These are phyloP conservation scores for Spodoptera exigua DNA, from an alignment of 2,888 invertebrate species.

Conservation along the genomic window DNA sequence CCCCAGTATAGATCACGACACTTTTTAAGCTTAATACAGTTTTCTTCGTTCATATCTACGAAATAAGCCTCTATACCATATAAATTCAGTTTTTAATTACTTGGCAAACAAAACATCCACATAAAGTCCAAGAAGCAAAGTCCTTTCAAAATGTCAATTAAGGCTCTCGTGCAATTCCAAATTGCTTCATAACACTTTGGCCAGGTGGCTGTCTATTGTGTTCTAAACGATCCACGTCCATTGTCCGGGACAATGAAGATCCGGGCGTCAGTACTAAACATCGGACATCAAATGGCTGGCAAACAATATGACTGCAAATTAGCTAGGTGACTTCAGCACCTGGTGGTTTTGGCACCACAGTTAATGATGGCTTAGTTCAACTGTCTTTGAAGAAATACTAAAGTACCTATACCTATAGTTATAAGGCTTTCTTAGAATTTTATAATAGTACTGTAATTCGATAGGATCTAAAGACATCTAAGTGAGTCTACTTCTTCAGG, in stretches of 20 bases:
- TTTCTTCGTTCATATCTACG: too few species aligned
- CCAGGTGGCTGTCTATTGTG: constrained; percentile 47
- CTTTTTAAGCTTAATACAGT: too few species aligned
- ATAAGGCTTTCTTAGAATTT: too few species aligned
- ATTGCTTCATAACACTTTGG: constrained; percentile 40
- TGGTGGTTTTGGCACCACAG: background rate
- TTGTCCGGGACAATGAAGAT: constrained; percentile 52
- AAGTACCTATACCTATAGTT: too few species aligned
- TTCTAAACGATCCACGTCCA: constrained; percentile 28
- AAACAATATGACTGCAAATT: constrained; percentile 53
- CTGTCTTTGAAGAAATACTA: too few species aligned
- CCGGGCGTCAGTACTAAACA: constrained; percentile 40
- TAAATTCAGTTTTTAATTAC: too few species aligned
- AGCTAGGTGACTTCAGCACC: constrained; percentile 2
- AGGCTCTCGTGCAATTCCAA: constrained; percentile 16
- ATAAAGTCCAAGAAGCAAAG: constrained; percentile 11
- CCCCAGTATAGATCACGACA: too few species aligned
- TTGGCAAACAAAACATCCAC: too few species aligned
- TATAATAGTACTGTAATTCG: too few species aligned
- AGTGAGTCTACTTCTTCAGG: too few species aligned
- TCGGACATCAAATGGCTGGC: constrained; percentile 48
- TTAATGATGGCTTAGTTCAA: constrained; percentile 4
- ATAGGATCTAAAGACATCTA: too few species aligned
- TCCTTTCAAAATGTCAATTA: constrained; percentile 38
- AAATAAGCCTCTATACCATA: too few species aligned